These are phyloP conservation scores for Microplitis deprimator DNA, from an alignment of 2,888 invertebrate species.

Conservation along the genomic window DNA sequence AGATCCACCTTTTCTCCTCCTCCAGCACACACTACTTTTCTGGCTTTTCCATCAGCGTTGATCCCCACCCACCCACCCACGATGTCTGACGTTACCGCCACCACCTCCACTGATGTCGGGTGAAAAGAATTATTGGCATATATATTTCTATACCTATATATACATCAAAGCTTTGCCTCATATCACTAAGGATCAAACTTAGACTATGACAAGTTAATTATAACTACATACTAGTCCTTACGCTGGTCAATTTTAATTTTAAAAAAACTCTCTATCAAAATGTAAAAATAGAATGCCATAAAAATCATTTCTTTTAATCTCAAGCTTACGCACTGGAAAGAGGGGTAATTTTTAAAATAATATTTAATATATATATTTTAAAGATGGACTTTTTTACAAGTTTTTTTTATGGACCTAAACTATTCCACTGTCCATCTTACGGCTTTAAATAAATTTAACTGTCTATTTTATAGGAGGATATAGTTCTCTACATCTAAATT, in stretches of 20 bases:
- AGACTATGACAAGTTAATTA: neutral
- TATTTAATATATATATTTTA: too few species aligned
- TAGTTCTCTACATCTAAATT: too few species aligned
- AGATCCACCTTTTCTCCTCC: constrained; percentile 27
- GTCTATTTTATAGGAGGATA: too few species aligned
- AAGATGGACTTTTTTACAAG: too few species aligned
- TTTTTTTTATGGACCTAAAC: too few species aligned
- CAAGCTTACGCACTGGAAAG: too few species aligned
- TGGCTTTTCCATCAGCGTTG: neutral
- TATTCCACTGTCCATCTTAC: too few species aligned
- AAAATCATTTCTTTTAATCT: neutral
- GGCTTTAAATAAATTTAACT: too few species aligned
- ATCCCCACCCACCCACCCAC: constrained; percentile 15
- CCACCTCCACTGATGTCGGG: constrained; percentile 15
- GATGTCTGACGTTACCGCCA: constrained; percentile 31
- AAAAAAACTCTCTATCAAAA: neutral
- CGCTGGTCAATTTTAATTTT: neutral
- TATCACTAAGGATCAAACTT: neutral
- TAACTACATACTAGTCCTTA: neutral
- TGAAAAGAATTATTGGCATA: neutral
- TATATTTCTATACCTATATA: neutral
- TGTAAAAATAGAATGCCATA: neutral
- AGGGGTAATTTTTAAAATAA: too few species aligned
- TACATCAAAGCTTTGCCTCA: neutral
- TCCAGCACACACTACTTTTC: constrained; percentile 11